Percentiles rank a stretch among this genome's conserved stretches.
Conservation (phyloP, 2,888 invertebrate genomes). For the Epirrita christyi region DNA sequence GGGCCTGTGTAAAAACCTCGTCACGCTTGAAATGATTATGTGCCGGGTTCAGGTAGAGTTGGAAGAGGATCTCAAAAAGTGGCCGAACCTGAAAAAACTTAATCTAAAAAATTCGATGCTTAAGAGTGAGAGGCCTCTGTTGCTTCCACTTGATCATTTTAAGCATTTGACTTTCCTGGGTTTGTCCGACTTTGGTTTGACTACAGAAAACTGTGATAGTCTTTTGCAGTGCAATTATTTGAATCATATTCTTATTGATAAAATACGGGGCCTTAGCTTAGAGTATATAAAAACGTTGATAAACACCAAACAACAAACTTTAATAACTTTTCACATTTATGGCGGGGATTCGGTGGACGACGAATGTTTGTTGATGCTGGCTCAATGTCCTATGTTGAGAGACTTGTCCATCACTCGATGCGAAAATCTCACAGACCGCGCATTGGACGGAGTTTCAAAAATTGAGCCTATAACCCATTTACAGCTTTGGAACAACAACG, state of each 20-base stretch:
- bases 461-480: slow-evolving; percentile 61
- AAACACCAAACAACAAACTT: slow-evolving; percentile 55
- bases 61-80: slow-evolving; percentile 59
- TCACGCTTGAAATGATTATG: slow-evolving; percentile 72
- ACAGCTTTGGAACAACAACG: slow-evolving; percentile 75
- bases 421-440: slow-evolving; percentile 70
- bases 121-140: slow-evolving; percentile 51
- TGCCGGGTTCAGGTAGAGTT: slow-evolving; percentile 68
- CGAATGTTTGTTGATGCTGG: slow-evolving; percentile 59
- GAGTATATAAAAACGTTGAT: slow-evolving; percentile 65
- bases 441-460: slow-evolving; percentile 57
- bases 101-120: slow-evolving; percentile 71
- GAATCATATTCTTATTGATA: slow-evolving; percentile 71
- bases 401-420: slow-evolving; percentile 74
- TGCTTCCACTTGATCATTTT: slow-evolving; percentile 64
- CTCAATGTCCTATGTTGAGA: slow-evolving; percentile 61
- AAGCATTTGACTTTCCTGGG: slow-evolving; percentile 61
- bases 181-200: slow-evolving; percentile 75
- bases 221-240: slow-evolving; percentile 65
- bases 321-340: slow-evolving; percentile 68
- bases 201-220: slow-evolving; percentile 59
- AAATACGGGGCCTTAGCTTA: slow-evolving; percentile 65
- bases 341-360: slow-evolving; percentile 71
- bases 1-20: slow-evolving; percentile 63
- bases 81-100: slow-evolving; percentile 66